Conservation (phyloP, 2,888 invertebrate genomes). For the Cosmia trapezina region DNA sequence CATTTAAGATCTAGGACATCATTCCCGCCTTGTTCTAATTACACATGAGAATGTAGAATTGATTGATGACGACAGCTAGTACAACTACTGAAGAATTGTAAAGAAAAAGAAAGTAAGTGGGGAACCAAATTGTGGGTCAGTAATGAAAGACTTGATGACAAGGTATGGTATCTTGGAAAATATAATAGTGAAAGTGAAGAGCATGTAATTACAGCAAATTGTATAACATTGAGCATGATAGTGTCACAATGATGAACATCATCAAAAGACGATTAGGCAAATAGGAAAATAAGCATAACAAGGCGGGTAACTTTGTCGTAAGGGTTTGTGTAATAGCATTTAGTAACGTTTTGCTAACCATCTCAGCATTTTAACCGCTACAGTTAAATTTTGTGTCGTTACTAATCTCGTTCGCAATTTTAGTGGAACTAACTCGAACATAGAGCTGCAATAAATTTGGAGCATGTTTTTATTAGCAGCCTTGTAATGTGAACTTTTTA, state of each 20-base stretch:
- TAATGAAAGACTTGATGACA: constrained; percentile 58
- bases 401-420: constrained; percentile 49
- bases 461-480: constrained; percentile 32
- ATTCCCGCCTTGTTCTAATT: constrained; percentile 84
- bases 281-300: constrained; percentile 78
- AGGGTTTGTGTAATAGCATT: constrained; percentile 76
- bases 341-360: constrained; percentile 76
- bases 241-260: constrained; percentile 77
- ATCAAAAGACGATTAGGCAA: constrained; percentile 84
- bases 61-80: constrained; percentile 68
- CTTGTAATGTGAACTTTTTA: constrained; percentile 38
- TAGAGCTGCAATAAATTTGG: constrained; percentile 36
- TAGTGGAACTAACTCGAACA: constrained; percentile 45
- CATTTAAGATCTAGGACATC: constrained; percentile 86
- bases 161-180: constrained; percentile 58
- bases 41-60: constrained; percentile 75
- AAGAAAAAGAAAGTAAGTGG: constrained; percentile 52
- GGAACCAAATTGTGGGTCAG: constrained; percentile 49
- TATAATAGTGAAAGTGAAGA: constrained; percentile 80
- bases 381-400: constrained; percentile 47
- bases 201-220: constrained; percentile 79
- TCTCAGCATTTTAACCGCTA: constrained; percentile 61
- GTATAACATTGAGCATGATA: constrained; percentile 72
- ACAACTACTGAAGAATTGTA: constrained; percentile 42
- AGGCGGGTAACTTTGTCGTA: constrained; percentile 72